Base-by-base conservation (phyloP, 2,888 invertebrate genomes). In the Ichneumon xanthorius region DNA sequence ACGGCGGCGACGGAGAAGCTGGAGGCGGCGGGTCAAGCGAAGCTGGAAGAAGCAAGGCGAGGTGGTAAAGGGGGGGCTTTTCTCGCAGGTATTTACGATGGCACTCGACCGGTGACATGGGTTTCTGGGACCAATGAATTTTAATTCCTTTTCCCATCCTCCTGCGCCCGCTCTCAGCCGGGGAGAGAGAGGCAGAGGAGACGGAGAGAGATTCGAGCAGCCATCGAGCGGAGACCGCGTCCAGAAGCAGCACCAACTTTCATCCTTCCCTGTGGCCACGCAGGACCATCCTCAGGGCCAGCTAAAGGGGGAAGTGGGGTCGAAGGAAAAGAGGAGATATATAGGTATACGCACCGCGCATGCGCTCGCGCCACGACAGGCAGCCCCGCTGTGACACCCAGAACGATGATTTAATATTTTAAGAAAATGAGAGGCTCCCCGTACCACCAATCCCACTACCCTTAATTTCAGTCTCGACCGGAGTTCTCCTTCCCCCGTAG, bases 351-450 rank as follows among this genome's bases (percentile, higher is more conserved):
- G 71, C 68, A 67, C 61, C 37, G 63, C 61, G 30, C 37, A 70
- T 70, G 79, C 55, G 81, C 77, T 65, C 88, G 80, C 81, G 82
- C 88, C 84, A 84, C 88, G 87, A 86, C 87, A 89, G 14, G 86
- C 90, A 91, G 90, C 91, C 86, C 93, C 91, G 93, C 93, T 93
- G 93, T 91, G 93, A 93, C 93, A 92, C 90, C 84, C 90, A 90
- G 89, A 90, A 92, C 92, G 93, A 93, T 93, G 93, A 93, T 93
- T 93, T 93, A 93, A 93, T 93, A 93, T 93, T 93, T 93, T 91
- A 91, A 92, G 92, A 91, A 93, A 93, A 93, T 91, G 91, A 92
- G 84, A 91, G 90, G 91, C 90, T 91, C 30, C 88, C 91, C 91
- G 58, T 90, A 91, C 92, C 91, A 91, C 92, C 92, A 92, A 91